Conservation (phyloP, 1,140 invertebrate species). For the Andrena cerasifolii region DNA sequence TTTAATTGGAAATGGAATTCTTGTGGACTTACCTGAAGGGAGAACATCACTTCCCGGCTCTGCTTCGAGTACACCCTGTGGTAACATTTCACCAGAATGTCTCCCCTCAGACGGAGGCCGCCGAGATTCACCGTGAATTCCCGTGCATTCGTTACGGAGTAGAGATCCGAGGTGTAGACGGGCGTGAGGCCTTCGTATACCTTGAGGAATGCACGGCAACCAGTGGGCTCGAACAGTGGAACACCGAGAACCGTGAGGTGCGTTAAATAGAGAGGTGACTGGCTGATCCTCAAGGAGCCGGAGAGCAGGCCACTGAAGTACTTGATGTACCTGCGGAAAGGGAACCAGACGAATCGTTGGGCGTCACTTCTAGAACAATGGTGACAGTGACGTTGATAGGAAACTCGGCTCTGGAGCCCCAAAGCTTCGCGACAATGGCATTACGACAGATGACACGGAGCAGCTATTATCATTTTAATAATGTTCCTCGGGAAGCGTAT, state of each 20-base stretch:
- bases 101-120: constrained; percentile 90
- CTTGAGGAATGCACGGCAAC: constrained; percentile 91
- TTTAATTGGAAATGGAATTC: constrained; percentile 1
- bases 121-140: constrained; percentile 89
- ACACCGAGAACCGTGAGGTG: constrained; percentile 93
- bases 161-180: constrained; percentile 90
- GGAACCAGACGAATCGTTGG: too few species aligned
- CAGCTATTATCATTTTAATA: neutral
- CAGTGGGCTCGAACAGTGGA: constrained; percentile 88
- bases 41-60: constrained; percentile 80
- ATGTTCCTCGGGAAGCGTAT: neutral
- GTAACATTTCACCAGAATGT: constrained; percentile 95
- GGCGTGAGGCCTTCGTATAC: constrained; percentile 93
- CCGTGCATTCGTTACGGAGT: constrained; percentile 81
- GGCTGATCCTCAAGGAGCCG: constrained; percentile 93
- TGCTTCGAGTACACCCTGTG: constrained; percentile 84
- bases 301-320: constrained; percentile 95
- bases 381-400: neutral
- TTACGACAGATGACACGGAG: neutral
- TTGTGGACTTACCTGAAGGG: constrained; percentile 75
- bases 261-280: constrained; percentile 92
- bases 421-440: neutral
- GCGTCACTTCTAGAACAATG: too few species aligned
- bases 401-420: neutral
- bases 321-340: constrained; percentile 88